These are phyloP conservation scores for Coenobita brevimanus DNA, from an alignment of 1,140 invertebrate genomes.

Conservation along the genomic window DNA sequence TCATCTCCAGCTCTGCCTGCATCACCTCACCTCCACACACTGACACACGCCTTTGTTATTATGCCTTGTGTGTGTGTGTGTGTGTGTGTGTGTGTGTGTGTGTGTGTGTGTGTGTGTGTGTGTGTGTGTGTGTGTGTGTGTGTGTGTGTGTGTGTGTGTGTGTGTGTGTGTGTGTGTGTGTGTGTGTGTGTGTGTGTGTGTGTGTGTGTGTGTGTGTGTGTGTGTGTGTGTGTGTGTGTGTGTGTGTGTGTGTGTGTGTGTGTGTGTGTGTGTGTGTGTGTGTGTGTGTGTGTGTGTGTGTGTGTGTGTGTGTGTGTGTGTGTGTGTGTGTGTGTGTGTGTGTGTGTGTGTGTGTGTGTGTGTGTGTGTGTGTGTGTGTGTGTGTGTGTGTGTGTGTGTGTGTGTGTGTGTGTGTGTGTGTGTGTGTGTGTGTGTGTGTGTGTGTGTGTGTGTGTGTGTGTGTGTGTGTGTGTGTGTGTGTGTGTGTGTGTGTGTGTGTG, in stretches of 20 bases:
- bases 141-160: conserved; percentile 22
- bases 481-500: conserved; percentile 18
- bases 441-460: conserved; percentile 6
- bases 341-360: conserved; percentile 17
- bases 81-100: conserved; percentile 12
- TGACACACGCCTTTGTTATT: too few species aligned
- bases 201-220: conserved; percentile 10
- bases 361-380: not conserved
- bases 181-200: conserved; percentile 6
- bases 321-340: conserved; percentile 22
- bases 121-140: conserved; percentile 1
- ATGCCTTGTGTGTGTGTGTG: too few species aligned
- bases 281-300: conserved; percentile 20
- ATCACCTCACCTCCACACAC: too few species aligned
- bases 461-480: conserved; percentile 15
- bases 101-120: conserved; percentile 21
- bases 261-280: conserved; percentile 18
- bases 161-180: conserved; percentile 15
- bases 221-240: conserved; percentile 18
- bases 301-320: conserved; percentile 22
- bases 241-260: conserved; percentile 22
- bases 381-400: conserved; percentile 20
- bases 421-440: conserved; percentile 9
- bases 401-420: conserved; percentile 22
- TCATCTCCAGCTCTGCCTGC: too few species aligned